Conservation (phyloP, 2,113 vertebrate genomes). For the Anoura caudifer region DNA sequence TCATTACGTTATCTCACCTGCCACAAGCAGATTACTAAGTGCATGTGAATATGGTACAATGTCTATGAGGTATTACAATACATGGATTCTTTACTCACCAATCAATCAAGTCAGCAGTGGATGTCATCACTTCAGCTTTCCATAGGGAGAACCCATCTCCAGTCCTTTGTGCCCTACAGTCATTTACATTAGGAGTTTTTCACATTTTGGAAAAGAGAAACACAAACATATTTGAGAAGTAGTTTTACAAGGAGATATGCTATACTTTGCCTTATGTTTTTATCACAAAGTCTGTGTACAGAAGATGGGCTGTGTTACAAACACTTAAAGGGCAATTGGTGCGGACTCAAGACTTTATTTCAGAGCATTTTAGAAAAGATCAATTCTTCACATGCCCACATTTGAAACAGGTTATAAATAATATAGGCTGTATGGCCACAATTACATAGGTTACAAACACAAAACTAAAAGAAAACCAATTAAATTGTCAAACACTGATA, state of each 20-base stretch:
- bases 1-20: slow-evolving; percentile 22
- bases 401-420: no score
- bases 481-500: no score
- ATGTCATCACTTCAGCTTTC: slow-evolving; percentile 28
- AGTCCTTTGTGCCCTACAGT: not conserved
- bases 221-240: not conserved
- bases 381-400: not conserved
- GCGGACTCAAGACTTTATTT: not conserved
- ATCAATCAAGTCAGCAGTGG: slow-evolving; percentile 28
- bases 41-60: not conserved
- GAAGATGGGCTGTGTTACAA: not conserved
- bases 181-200: slow-evolving; percentile 43
- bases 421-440: no score
- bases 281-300: not conserved
- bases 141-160: not conserved
- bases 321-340: not conserved
- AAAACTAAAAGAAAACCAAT: no score
- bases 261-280: not conserved
- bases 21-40: not conserved
- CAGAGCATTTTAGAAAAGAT: not conserved
- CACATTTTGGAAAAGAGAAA: slow-evolving; percentile 54
- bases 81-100: slow-evolving; percentile 48
- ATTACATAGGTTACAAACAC: no score
- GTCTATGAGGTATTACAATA: slow-evolving; percentile 63
- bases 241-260: not conserved